phyloP scores from a whole-genome alignment of 1,140 invertebrate species.

The Holotrichia oblita region DNA sequence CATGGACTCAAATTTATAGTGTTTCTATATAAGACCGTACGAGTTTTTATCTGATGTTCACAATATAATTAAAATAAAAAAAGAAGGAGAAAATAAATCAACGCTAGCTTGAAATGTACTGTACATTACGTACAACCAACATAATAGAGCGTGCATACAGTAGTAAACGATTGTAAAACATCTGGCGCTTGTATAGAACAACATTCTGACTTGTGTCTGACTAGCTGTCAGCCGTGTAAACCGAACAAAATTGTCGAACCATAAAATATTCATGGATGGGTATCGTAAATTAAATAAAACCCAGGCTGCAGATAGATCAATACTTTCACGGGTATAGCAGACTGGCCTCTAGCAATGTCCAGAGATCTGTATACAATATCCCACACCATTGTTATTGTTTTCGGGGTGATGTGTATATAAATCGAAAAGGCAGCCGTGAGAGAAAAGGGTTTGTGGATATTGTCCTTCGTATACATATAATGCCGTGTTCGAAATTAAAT shows the following conservation, averaged over 20 bases:
- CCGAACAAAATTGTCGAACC: not conserved
- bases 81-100: too few relatives aligned
- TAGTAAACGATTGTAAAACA: constrained; percentile 4
- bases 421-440: not conserved
- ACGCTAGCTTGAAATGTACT: too few relatives aligned
- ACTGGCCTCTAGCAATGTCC: not conserved
- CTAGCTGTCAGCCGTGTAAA: not conserved
- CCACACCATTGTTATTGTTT: not conserved
- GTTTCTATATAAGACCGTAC: too few relatives aligned
- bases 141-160: not conserved
- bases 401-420: not conserved
- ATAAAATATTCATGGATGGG: constrained; percentile 3
- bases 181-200: constrained; percentile 9
- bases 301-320: not conserved
- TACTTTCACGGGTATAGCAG: not conserved
- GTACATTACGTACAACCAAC: not conserved
- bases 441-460: not conserved
- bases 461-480: not conserved
- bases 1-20: too few relatives aligned
- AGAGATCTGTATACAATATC: not conserved
- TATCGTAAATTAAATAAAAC: constrained; percentile 14
- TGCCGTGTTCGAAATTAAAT: not conserved
- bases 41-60: too few relatives aligned
- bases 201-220: not conserved
- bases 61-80: too few relatives aligned